A percentile compares a stretch with the other conserved stretches of the same genome.
Conservation (phyloP, 1,140 invertebrate species). For the Lordiphosa clarofinis region DNA sequence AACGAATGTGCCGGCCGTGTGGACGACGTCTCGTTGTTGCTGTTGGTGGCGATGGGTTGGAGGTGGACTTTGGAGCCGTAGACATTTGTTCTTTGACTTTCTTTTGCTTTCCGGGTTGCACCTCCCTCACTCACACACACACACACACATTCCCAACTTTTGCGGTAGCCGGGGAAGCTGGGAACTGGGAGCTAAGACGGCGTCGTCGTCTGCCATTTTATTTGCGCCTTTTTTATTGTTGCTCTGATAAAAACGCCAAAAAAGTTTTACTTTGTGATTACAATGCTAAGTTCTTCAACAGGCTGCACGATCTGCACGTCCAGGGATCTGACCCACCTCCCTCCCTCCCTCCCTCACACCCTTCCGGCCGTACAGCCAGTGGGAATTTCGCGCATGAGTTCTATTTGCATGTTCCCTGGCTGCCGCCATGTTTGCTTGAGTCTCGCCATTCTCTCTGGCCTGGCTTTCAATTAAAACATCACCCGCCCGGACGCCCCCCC, state of each 20-base stretch:
- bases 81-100: conserved; percentile 76
- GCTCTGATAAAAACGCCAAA: conserved; percentile 11
- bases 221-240: conserved; percentile 15
- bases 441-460: conserved; percentile 49
- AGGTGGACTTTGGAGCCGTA: conserved; percentile 37
- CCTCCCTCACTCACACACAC: background rate
- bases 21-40: conserved; percentile 7
- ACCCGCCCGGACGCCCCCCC: conserved; percentile 28
- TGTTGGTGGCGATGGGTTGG: conserved; percentile 22
- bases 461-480: conserved; percentile 75
- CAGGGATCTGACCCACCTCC: conserved; percentile 7
- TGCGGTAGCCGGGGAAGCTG: conserved; percentile 3
- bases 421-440: conserved; percentile 49
- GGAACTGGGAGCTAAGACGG: background rate
- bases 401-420: conserved; percentile 35
- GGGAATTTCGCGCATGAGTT: conserved; percentile 24
- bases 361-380: background rate
- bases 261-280: conserved; percentile 18
- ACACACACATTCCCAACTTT: conserved; percentile 15
- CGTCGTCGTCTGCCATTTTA: conserved; percentile 6
- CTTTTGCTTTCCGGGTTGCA: conserved; percentile 61
- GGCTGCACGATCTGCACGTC: conserved; percentile 6
- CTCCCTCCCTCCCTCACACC: background rate
- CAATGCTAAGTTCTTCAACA: conserved; percentile 10
- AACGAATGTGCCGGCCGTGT: conserved; percentile 20